Evolutionary conservation across 1,140 invertebrate species (phyloP).

Genomic region (Bombus haemorrhoidalis): DNA sequence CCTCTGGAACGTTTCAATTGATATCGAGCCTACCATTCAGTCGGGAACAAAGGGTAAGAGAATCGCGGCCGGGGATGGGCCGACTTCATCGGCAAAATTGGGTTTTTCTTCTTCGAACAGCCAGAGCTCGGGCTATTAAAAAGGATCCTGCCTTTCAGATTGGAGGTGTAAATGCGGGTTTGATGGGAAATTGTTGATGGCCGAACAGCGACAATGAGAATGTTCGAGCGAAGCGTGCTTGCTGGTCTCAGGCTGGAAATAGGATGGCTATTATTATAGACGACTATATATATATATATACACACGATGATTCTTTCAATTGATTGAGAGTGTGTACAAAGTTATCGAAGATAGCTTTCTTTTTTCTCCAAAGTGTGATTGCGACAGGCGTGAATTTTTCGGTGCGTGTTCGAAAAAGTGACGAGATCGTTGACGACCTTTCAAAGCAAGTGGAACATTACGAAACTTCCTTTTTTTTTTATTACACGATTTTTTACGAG

Average conservation of each 20-base stretch:
- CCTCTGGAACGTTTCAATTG: conserved; percentile 58
- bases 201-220: conserved; percentile 24
- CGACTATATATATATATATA: too few relatives aligned
- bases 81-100: conserved; percentile 36
- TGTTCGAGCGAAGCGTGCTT: background rate
- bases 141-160: conserved; percentile 39
- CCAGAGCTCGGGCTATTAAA: conserved; percentile 21
- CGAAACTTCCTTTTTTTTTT: too few relatives aligned
- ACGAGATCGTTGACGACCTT: too few relatives aligned
- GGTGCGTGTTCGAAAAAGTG: too few relatives aligned
- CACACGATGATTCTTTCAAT: too few relatives aligned
- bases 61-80: conserved; percentile 2
- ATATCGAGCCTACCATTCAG: conserved; percentile 64
- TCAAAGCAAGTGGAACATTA: too few relatives aligned
- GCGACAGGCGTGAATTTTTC: too few relatives aligned
- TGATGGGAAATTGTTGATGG: conserved; percentile 48
- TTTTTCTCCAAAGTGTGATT: too few relatives aligned
- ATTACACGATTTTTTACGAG: too few relatives aligned
- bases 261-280: background rate
- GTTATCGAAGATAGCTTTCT: too few relatives aligned
- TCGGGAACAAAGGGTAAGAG: conserved; percentile 51
- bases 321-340: too few relatives aligned
- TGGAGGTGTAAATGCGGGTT: conserved; percentile 50
- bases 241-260: background rate
- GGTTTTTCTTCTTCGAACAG: conserved; percentile 21